Evolutionary conservation across 2,888 invertebrate genomes (phyloP).

Genomic region (Petrophora chlorosata): DNA sequence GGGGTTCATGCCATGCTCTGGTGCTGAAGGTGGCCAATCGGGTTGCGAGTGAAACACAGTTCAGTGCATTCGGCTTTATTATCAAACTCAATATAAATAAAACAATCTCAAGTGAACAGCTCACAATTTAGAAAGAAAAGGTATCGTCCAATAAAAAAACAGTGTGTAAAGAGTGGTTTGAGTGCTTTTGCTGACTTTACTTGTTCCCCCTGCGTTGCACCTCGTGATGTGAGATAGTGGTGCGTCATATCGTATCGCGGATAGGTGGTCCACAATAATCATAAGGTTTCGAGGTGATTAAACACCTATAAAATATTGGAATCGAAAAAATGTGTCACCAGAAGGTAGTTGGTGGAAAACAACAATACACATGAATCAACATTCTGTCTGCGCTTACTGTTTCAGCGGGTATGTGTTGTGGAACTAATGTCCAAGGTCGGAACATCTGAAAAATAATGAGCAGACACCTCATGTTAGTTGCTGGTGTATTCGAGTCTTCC

Average conservation of each 20-base stretch:
- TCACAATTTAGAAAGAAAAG: slow-evolving; percentile 66
- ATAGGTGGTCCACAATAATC: slow-evolving; percentile 55
- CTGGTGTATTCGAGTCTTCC: slow-evolving; percentile 66
- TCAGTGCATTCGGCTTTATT: slow-evolving; percentile 81
- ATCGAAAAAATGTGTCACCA: slow-evolving; percentile 60
- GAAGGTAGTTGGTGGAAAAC: slow-evolving; percentile 75
- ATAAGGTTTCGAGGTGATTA: slow-evolving; percentile 47
- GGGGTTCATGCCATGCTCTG: slow-evolving; percentile 75
- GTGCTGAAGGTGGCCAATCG: slow-evolving; percentile 68
- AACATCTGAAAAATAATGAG: slow-evolving; percentile 82
- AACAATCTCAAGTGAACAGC: slow-evolving; percentile 62
- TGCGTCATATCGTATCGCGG: slow-evolving; percentile 42
- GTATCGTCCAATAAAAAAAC: slow-evolving; percentile 56
- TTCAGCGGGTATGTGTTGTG: slow-evolving; percentile 79
- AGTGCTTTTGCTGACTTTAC: slow-evolving; percentile 58
- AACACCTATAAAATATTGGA: slow-evolving; percentile 54
- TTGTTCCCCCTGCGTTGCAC: slow-evolving; percentile 37
- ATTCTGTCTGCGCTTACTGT: slow-evolving; percentile 80
- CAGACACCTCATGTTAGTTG: slow-evolving; percentile 75
- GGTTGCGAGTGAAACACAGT: slow-evolving; percentile 82
- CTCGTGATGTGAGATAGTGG: slow-evolving; percentile 47
- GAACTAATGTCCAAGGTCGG: slow-evolving; percentile 81
- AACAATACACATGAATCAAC: slow-evolving; percentile 80
- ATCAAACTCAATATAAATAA: slow-evolving; percentile 55
- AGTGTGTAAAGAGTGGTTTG: slow-evolving; percentile 65